Base-by-base conservation (phyloP, 2,797 vertebrate genomes). In the Triplophysa bombifrons region DNA sequence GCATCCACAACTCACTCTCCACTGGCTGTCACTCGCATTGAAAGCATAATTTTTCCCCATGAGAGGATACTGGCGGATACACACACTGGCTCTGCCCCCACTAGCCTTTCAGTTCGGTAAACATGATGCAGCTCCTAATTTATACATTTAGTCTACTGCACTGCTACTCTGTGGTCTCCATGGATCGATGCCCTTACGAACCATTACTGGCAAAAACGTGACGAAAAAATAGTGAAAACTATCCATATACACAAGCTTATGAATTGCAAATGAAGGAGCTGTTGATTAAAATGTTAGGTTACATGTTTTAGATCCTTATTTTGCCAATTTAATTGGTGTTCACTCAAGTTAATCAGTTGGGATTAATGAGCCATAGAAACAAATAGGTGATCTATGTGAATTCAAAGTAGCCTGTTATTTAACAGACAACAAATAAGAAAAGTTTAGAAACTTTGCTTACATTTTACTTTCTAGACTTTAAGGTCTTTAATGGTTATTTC, bases 21-120 rank as follows among this genome's bases (percentile, higher is more conserved):
- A n/a, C 88, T 88, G 90, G 82, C 80, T 86, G 89, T 87, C 86
- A 86, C 89, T 88, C 85, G 86, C 88, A 87, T 90, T 92, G 88
- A 92, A 90, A 91, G 87, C 86, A 82, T 88, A 83, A 88, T 87
- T 82, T 85, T 79, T 66, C 69, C 68, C 72, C 70, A 80, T 82
- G 82, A 78, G 71, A 50, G 74, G 50, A 67, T 67, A 70, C 20
- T 60, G 67, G 74, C 44, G 65, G 61, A 75, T 65, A 72, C 55
- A 65, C 66, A 78, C 46, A 80, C 76, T 60, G 82, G 84, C 83
- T 86, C 84, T 75, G 85, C 85, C 82, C 81, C 82, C 82, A 85
- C 86, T 85, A 83, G 83, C 84, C 75, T 86, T 86, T 83, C 84
- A 70, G 83, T 84, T 80, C 84, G 83, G 89, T 88, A 89, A 91